Evolutionary conservation across 2,888 invertebrate species (phyloP).

Genomic region (Drosophila lutescens): DNA sequence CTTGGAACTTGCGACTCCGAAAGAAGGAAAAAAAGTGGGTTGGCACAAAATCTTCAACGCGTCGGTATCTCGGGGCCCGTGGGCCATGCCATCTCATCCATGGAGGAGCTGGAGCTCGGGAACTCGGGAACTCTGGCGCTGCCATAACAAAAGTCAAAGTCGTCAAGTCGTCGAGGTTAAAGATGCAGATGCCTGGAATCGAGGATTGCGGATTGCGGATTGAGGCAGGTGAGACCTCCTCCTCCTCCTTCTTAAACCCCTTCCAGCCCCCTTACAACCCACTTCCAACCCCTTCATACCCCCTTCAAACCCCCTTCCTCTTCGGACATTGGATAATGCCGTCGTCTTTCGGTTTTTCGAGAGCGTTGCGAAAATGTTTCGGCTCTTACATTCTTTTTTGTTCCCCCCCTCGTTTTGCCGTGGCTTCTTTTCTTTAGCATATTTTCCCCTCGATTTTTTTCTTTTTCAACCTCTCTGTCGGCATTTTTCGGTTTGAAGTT

Average conservation of each 20-base stretch:
- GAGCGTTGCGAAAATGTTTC: conserved; percentile 65
- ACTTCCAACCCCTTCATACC: background rate
- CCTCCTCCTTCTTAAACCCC: background rate
- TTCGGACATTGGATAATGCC: conserved; percentile 56
- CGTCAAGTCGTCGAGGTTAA: conserved; percentile 65
- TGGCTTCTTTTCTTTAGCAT: conserved; percentile 45
- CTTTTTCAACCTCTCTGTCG: conserved; percentile 40
- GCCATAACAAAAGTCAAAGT: conserved; percentile 64
- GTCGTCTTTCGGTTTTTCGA: conserved; percentile 50
- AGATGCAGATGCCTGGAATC: conserved; percentile 58
- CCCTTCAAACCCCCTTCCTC: too few relatives aligned
- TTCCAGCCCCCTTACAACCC: background rate
- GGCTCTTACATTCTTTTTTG: conserved; percentile 28
- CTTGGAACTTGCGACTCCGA: conserved; percentile 5
- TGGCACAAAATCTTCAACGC: conserved; percentile 73
- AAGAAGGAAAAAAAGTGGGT: conserved; percentile 65
- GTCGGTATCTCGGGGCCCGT: conserved; percentile 61
- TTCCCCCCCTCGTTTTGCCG: conserved; percentile 4
- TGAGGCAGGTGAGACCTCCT: conserved; percentile 57
- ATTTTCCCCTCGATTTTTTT: conserved; percentile 37
- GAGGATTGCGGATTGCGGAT: conserved; percentile 49
- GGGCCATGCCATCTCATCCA: conserved; percentile 36
- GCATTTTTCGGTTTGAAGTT: conserved; percentile 64
- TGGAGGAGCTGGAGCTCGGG: conserved; percentile 7
- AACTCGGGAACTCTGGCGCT: conserved; percentile 22